phyloP scores from a whole-genome alignment of 2,113 vertebrate genomes.

The Semnornis frantzii region DNA sequence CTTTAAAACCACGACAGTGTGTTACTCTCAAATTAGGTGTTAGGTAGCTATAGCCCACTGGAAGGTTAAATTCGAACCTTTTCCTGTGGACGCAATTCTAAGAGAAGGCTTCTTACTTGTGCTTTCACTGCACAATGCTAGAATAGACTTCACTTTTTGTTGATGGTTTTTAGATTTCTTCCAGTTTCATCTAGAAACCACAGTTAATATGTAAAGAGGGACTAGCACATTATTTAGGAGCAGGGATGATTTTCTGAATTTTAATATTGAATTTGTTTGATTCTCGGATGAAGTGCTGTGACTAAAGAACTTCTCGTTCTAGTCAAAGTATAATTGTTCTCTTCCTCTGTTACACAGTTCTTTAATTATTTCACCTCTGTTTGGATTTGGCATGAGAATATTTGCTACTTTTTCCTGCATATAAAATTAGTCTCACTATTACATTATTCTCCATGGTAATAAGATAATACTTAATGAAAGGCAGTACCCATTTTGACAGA shows the following conservation, averaged over 20 bases:
- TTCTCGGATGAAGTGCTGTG: neutral
- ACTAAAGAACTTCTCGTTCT: neutral
- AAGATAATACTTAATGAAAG: neutral
- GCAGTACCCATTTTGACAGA: neutral
- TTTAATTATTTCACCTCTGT: neutral
- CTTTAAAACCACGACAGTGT: no score
- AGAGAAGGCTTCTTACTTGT: neutral
- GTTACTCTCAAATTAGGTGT: neutral
- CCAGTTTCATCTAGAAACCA: neutral
- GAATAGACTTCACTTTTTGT: neutral
- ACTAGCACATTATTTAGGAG: neutral
- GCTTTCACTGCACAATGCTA: neutral
- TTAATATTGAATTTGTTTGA: neutral
- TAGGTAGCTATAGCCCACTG: neutral
- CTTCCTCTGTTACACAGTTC: neutral
- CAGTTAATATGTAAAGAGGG: neutral
- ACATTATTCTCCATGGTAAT: conserved; percentile 1
- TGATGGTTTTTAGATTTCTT: neutral
- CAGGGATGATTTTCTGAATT: neutral
- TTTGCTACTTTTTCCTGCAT: neutral
- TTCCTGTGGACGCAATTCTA: neutral
- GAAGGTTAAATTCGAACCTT: neutral
- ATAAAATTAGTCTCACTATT: neutral
- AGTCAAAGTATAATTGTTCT: neutral
- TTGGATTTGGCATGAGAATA: neutral